phyloP scores from a whole-genome alignment of 2,888 invertebrate genomes.

The Spatulosminthurus flaviceps region DNA sequence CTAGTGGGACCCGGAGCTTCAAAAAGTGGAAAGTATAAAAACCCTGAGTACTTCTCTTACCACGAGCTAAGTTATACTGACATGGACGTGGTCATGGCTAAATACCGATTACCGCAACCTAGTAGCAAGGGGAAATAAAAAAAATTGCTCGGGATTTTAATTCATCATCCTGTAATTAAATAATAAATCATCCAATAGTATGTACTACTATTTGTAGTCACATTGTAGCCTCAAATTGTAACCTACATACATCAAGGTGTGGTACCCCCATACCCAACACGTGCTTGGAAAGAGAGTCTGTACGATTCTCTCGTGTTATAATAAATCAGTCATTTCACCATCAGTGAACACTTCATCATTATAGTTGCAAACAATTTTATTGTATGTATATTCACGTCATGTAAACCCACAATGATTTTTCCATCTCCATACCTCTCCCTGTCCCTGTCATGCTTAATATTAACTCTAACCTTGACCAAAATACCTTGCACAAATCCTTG shows the following conservation, averaged over 20 bases:
- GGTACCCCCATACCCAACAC: too few relatives aligned
- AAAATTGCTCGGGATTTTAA: neutral
- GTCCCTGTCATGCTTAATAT: neutral
- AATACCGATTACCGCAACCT: constrained; percentile 82
- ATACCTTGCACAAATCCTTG: neutral
- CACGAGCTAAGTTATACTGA: constrained; percentile 80
- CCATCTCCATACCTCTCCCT: neutral
- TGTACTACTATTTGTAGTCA: neutral
- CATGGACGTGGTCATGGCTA: constrained; percentile 85
- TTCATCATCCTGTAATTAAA: neutral
- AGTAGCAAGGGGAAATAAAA: constrained; percentile 68
- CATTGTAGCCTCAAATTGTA: neutral
- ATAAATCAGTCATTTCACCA: neutral
- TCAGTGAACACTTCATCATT: neutral
- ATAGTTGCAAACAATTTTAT: neutral
- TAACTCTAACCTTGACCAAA: neutral
- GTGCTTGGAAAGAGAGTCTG: neutral
- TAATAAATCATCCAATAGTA: neutral
- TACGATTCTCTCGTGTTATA: neutral
- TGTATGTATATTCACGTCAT: neutral
- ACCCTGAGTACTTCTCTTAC: constrained; percentile 87
- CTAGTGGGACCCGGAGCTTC: constrained; percentile 78
- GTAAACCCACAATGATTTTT: neutral
- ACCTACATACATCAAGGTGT: neutral
- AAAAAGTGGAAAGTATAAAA: constrained; percentile 81